phyloP scores from a whole-genome alignment of 2,888 invertebrate species.

The Leucophenga maculata region DNA sequence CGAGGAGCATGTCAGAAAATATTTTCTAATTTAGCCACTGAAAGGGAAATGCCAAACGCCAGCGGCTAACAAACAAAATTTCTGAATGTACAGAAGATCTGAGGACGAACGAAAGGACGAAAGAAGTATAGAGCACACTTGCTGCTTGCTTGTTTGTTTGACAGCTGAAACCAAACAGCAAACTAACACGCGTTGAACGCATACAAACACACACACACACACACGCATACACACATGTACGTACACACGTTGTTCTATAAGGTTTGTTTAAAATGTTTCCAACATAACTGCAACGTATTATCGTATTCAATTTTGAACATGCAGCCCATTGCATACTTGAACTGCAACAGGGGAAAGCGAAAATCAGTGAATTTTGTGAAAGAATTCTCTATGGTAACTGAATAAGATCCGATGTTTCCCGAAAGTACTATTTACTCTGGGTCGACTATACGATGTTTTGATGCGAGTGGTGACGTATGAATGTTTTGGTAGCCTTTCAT shows the following conservation, averaged over 20 bases:
- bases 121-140: background rate
- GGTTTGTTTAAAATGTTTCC: too few species aligned
- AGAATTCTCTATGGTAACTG: too few species aligned
- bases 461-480: too few species aligned
- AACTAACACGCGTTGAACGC: background rate
- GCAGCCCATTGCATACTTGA: too few species aligned
- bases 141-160: background rate
- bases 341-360: too few species aligned
- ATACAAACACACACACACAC: background rate
- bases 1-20: background rate
- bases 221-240: background rate
- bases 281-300: too few species aligned
- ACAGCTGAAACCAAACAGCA: background rate
- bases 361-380: too few species aligned
- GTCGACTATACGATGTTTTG: too few species aligned
- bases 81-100: background rate
- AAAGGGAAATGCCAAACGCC: constrained; percentile 48
- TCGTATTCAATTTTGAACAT: too few species aligned
- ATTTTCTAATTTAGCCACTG: constrained; percentile 44
- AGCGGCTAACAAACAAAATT: constrained; percentile 38
- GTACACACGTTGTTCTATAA: background rate
- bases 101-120: background rate
- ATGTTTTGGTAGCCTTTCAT: too few species aligned
- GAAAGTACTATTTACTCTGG: too few species aligned
- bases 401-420: too few species aligned